Conservation (phyloP, 2,113 vertebrate genomes). For the Sturnira hondurensis region DNA sequence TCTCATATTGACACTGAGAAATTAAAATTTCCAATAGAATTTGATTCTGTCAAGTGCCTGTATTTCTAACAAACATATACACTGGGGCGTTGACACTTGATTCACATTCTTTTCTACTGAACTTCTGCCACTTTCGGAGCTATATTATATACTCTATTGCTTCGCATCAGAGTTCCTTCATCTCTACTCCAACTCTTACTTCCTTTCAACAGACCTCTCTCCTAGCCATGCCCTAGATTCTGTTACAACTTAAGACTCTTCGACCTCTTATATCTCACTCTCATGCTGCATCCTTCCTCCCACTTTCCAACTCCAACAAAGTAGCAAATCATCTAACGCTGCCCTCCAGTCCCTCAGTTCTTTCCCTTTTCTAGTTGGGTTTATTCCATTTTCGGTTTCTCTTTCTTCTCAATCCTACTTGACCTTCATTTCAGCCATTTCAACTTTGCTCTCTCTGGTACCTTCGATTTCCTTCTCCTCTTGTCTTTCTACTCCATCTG, state of each 20-base stretch:
- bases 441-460: neutral
- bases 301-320: neutral
- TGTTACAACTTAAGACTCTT: neutral
- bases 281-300: neutral
- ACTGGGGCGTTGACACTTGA: neutral
- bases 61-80: constrained; percentile 15
- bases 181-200: neutral
- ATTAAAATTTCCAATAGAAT: constrained; percentile 46
- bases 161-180: neutral
- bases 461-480: neutral
- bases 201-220: neutral
- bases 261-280: neutral
- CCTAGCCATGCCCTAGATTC: neutral
- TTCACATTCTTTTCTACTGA: neutral
- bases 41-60: neutral
- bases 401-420: neutral
- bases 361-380: neutral
- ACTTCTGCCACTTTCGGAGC: neutral
- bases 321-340: neutral
- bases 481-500: neutral
- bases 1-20: constrained; percentile 35
- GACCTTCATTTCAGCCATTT: neutral
- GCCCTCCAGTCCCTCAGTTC: neutral
- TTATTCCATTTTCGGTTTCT: neutral
- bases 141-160: neutral